Evolutionary conservation across 2,113 vertebrate genomes (phyloP).

Genomic region (Sapayoa aenigma): DNA sequence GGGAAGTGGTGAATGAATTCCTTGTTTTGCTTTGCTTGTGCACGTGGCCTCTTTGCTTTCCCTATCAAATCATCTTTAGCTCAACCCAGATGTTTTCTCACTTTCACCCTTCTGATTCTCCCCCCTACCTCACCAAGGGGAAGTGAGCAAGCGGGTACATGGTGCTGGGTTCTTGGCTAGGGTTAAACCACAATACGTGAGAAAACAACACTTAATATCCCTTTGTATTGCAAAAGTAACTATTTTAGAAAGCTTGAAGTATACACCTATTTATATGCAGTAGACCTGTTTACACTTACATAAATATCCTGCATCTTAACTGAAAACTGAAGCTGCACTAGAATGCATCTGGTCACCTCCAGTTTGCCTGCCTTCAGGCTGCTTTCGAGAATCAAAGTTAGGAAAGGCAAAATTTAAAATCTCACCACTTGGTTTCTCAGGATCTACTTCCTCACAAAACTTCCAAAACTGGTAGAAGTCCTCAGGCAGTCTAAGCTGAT

Average conservation of each 20-base stretch:
- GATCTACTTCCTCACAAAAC: slow-evolving; percentile 83
- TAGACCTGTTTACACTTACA: neutral
- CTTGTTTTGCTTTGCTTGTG: neutral
- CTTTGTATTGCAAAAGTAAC: neutral
- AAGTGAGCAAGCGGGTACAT: neutral
- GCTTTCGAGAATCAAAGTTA: neutral
- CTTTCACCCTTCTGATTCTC: neutral
- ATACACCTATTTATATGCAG: neutral
- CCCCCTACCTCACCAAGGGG: neutral
- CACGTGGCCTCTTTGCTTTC: neutral
- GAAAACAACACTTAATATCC: neutral
- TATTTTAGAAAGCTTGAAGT: neutral
- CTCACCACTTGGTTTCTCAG: slow-evolving; percentile 86
- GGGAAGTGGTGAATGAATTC: neutral
- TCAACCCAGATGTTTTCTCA: neutral
- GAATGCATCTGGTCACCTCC: neutral
- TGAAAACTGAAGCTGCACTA: neutral
- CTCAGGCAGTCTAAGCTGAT: slow-evolving; percentile 86
- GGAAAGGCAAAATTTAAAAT: neutral
- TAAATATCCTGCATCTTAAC: neutral
- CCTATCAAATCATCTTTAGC: neutral
- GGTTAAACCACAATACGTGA: neutral
- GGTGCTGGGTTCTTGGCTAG: neutral
- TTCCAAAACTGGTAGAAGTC: slow-evolving; percentile 95
- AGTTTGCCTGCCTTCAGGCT: neutral